These are phyloP conservation scores for Phthorimaea operculella DNA, from an alignment of 1,140 invertebrate species.

Conservation along the genomic window DNA sequence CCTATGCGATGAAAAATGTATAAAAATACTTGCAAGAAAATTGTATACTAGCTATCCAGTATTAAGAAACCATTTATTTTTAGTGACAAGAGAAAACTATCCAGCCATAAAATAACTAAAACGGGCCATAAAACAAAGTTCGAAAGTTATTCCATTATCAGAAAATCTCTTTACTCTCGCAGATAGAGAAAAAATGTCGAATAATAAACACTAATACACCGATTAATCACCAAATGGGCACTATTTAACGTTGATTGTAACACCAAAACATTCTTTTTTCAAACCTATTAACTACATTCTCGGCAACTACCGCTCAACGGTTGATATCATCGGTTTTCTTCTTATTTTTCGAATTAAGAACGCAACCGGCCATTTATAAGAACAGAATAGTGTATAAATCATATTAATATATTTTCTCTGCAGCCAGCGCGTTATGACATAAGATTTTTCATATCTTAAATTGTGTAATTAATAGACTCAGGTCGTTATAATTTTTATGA, in stretches of 20 bases:
- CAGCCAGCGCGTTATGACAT: conserved; percentile 1
- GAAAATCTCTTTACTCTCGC: neutral
- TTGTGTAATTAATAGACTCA: conserved; percentile 1
- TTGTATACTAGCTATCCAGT: too few species aligned
- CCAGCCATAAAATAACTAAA: neutral
- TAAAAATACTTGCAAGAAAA: too few species aligned
- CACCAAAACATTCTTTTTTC: conserved; percentile 6
- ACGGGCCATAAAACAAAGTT: neutral
- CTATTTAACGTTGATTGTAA: conserved; percentile 5
- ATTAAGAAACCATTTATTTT: neutral
- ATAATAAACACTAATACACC: neutral
- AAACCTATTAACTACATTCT: conserved; percentile 6
- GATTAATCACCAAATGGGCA: conserved; percentile 2
- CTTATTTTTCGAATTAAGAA: conserved; percentile 7
- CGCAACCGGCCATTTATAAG: neutral
- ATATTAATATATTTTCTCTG: conserved; percentile 15
- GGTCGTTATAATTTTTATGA: conserved; percentile 9
- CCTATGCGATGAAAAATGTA: too few species aligned
- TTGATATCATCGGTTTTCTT: conserved; percentile 1
- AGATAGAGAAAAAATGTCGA: neutral
- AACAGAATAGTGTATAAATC: conserved; percentile 15
- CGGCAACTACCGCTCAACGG: conserved; percentile 5
- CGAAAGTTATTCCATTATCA: neutral
- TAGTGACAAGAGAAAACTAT: neutral
- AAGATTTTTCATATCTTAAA: conserved; percentile 4